phyloP scores from a whole-genome alignment of 2,888 invertebrate genomes.

The Hirtodrosophila cameraria region DNA sequence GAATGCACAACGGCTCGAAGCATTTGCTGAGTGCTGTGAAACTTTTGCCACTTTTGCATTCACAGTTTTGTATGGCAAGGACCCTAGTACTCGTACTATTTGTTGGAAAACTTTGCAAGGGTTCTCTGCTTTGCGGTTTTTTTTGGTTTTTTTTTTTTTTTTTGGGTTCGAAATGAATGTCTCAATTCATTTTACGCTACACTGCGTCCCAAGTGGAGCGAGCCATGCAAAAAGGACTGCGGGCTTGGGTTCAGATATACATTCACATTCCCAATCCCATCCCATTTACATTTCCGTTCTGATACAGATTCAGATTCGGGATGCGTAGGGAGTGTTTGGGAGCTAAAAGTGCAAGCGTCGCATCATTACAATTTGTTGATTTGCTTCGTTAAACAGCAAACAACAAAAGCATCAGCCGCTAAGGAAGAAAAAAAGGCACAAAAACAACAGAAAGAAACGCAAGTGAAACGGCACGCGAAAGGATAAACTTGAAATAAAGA shows the following conservation, averaged over 20 bases:
- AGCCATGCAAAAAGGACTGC: slow-evolving; percentile 67
- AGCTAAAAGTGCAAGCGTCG: slow-evolving; percentile 73
- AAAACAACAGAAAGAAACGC: slow-evolving; percentile 18
- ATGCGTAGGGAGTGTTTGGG: neutral
- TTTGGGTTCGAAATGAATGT: slow-evolving; percentile 64
- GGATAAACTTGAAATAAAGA: slow-evolving; percentile 62
- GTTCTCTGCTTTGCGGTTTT: slow-evolving; percentile 46
- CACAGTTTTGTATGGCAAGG: slow-evolving; percentile 31
- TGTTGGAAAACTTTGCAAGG: slow-evolving; percentile 49
- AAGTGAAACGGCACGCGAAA: slow-evolving; percentile 58
- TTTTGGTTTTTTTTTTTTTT: slow-evolving; percentile 18
- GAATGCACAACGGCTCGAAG: slow-evolving; percentile 56
- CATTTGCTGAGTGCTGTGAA: slow-evolving; percentile 55
- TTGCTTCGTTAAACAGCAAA: slow-evolving; percentile 81
- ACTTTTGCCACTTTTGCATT: slow-evolving; percentile 66
- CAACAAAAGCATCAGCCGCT: slow-evolving; percentile 41
- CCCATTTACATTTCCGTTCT: no score
- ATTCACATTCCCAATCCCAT: slow-evolving; percentile 8
- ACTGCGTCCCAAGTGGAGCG: slow-evolving; percentile 76
- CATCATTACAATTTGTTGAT: slow-evolving; percentile 79
- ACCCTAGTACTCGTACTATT: slow-evolving; percentile 19
- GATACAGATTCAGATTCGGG: slow-evolving; percentile 3
- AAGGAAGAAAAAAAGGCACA: slow-evolving; percentile 9
- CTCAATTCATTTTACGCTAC: slow-evolving; percentile 79
- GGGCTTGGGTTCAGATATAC: slow-evolving; percentile 51